Evolutionary conservation across 2,888 invertebrate species (phyloP).

Genomic region (Drosophila histrio): DNA sequence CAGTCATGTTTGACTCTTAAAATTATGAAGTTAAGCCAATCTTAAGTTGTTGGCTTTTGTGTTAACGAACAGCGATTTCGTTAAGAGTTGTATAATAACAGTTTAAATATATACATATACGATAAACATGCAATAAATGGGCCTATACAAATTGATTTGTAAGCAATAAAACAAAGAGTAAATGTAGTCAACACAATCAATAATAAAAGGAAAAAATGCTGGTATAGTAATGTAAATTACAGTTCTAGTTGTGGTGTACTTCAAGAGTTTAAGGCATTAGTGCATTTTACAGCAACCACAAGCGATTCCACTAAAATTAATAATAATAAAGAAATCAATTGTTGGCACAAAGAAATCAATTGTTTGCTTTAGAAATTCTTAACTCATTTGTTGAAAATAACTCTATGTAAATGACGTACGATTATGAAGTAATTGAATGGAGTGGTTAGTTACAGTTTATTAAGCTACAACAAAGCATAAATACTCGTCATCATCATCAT

Average conservation of each 20-base stretch:
- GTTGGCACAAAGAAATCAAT: not conserved
- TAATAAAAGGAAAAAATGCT: not conserved
- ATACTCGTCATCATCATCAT: constrained; percentile 3
- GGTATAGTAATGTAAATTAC: not conserved
- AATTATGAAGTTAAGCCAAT: not conserved
- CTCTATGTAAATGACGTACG: not conserved
- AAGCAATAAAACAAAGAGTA: not conserved
- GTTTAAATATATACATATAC: not conserved
- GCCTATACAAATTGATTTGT: constrained; percentile 7
- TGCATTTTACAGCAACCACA: no score
- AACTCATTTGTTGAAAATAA: not conserved
- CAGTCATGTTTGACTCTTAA: not conserved
- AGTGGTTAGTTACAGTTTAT: constrained; percentile 6
- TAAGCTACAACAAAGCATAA: constrained; percentile 8
- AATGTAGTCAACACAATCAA: not conserved
- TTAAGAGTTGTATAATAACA: constrained; percentile 7
- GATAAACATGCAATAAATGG: not conserved
- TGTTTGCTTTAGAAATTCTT: not conserved
- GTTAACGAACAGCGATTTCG: constrained; percentile 6
- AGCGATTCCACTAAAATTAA: not conserved
- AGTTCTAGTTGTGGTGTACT: no score
- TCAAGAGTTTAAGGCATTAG: no score
- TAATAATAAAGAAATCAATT: not conserved
- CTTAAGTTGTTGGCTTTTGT: constrained; percentile 16
- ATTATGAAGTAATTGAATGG: not conserved